Evolutionary conservation across 1,140 invertebrate genomes (phyloP).

Genomic region (Cyclargus thomasi): DNA sequence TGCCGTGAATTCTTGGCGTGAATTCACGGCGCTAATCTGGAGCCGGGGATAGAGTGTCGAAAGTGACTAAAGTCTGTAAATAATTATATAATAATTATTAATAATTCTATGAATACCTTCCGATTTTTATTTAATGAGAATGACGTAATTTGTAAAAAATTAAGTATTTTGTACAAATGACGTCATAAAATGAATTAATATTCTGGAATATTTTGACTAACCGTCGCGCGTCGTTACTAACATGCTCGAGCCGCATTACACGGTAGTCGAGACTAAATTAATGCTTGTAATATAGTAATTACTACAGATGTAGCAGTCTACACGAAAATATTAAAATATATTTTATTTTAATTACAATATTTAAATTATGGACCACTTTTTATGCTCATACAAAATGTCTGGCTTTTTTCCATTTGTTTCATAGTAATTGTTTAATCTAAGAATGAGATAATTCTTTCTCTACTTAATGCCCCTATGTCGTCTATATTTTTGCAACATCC

Average conservation of each 20-base stretch:
- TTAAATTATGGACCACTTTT: neutral
- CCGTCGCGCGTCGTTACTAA: too few relatives aligned
- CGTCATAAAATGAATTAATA: neutral
- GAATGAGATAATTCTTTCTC: too few relatives aligned
- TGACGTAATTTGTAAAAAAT: conserved; percentile 45
- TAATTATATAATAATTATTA: too few relatives aligned
- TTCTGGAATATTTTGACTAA: neutral
- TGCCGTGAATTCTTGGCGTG: too few relatives aligned
- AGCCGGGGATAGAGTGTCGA: too few relatives aligned
- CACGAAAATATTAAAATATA: neutral
- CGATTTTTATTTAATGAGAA: conserved; percentile 10
- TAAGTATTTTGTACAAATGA: conserved; percentile 1
- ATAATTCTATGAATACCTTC: too few relatives aligned
- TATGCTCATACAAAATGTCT: neutral
- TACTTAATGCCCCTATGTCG: too few relatives aligned
- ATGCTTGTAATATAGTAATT: conserved; percentile 7
- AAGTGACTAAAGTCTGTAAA: too few relatives aligned
- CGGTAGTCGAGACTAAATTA: neutral
- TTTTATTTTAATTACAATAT: neutral
- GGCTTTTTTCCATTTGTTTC: too few relatives aligned
- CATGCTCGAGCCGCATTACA: neutral
- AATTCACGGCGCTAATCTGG: too few relatives aligned
- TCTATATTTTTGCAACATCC: neutral
- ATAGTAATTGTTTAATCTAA: too few relatives aligned
- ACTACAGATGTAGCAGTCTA: neutral